Percentiles rank a stretch among this genome's conserved stretches.
phyloP scores from a whole-genome alignment of 2,113 vertebrate genomes.

The Ammodytes marinus region DNA sequence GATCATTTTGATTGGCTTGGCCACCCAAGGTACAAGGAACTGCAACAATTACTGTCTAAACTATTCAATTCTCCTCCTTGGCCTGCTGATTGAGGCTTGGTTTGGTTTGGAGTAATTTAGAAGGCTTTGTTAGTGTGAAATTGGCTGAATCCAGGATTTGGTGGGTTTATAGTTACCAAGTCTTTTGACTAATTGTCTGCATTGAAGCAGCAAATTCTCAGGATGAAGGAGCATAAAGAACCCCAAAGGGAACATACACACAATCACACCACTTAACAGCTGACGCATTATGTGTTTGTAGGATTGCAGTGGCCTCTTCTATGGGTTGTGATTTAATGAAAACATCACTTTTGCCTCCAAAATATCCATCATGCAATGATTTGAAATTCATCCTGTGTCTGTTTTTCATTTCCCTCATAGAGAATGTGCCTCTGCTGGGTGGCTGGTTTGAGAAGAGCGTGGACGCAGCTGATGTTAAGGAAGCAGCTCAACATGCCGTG shows the following conservation, averaged over 20 bases:
- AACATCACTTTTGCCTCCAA: background rate
- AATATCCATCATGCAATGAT: background rate
- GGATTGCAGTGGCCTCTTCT: too few species aligned
- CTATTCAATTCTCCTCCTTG: background rate
- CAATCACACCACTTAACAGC: background rate
- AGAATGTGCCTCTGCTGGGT: slow-evolving; percentile 41
- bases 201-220: background rate
- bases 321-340: background rate
- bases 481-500: slow-evolving; percentile 45
- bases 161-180: background rate
- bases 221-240: background rate
- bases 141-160: slow-evolving; percentile 1
- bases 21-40: background rate
- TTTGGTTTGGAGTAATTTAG: slow-evolving; percentile 10
- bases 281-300: background rate
- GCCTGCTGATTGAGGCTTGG: slow-evolving; percentile 7
- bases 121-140: background rate
- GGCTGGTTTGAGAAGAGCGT: slow-evolving; percentile 49
- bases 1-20: background rate
- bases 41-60: background rate
- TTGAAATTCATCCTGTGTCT: background rate
- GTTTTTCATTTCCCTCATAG: slow-evolving; percentile 31
- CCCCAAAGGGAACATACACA: background rate
- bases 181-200: slow-evolving; percentile 12
- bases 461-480: slow-evolving; percentile 44